Conservation (phyloP, 2,888 invertebrate genomes). For the Microplitis manilae region DNA sequence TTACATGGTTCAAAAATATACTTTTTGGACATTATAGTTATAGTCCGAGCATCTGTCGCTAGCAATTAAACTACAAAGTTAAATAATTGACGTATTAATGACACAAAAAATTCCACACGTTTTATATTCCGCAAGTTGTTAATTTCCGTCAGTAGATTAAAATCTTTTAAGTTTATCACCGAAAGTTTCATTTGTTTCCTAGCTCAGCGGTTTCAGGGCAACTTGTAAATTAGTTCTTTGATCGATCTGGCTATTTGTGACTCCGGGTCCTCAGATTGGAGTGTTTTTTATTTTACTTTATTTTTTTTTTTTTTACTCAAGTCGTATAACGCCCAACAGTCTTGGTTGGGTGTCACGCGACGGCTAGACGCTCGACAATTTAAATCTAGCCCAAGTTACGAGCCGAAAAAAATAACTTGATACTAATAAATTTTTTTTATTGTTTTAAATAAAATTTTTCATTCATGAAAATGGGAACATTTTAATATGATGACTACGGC, state of each 20-base stretch:
- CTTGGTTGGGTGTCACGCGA: slow-evolving; percentile 31
- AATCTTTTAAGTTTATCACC: background rate
- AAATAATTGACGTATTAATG: too few species aligned
- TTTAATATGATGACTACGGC: background rate
- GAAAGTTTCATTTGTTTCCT: slow-evolving; percentile 6
- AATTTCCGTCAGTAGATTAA: background rate
- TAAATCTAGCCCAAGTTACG: slow-evolving; percentile 24
- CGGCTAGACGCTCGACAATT: slow-evolving; percentile 37
- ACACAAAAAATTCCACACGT: background rate
- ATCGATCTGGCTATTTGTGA: slow-evolving; percentile 38
- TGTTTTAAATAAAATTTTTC: background rate
- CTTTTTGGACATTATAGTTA: too few species aligned
- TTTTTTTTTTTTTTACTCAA: slow-evolving; percentile 2
- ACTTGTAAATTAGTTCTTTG: slow-evolving; percentile 27
- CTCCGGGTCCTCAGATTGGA: slow-evolving; percentile 26
- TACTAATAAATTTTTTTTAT: background rate
- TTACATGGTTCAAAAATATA: too few species aligned
- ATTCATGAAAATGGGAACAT: background rate
- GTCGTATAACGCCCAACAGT: background rate
- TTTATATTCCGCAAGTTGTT: background rate
- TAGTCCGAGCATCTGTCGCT: too few species aligned
- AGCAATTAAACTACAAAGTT: too few species aligned
- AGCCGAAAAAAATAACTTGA: background rate
- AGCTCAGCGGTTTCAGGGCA: background rate
- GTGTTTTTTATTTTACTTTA: slow-evolving; percentile 31